Base-by-base conservation (phyloP, 2,888 invertebrate genomes). In the Mesorhabditis sp. region DNA sequence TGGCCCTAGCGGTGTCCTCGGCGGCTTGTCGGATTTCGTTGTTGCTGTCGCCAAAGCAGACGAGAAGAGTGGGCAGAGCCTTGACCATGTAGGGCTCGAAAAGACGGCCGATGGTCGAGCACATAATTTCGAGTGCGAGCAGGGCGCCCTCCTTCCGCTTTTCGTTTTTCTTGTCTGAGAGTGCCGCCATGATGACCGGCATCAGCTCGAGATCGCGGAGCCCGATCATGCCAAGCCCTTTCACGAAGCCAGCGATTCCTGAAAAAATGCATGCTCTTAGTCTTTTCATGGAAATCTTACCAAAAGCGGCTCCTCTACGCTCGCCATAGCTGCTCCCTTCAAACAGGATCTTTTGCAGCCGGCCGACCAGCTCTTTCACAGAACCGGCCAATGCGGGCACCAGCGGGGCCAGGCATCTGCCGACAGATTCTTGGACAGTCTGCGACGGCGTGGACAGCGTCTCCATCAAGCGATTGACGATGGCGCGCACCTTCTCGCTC, bases 81-180 rank as follows among this genome's bases (percentile, higher is more conserved):
- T 96, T 95, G 69, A 98, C 94, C 73, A 98, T 94, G 88, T 98
- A 98, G 0, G 98, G 98, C 88, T 98, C 98, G 88, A 98, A 98
- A 71, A 97, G 89, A 65, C 95, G 91, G 0, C 97, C 97, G 82
- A 98, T 90, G 90, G 93, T 93, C 77, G 70, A 70, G 70, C 80
- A 81, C n/a, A 85, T 73, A 91, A 95, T 94, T 89, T 97, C 97
- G 88, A 98, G 93, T 0, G 96, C 96, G 88, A 98, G 94, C 67
- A 98, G 88, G 0, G 96, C 95, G 67, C 94, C 92, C 91, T 85
- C 97, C 69, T 96, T 89, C 78, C 93, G 92, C 80, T 93, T 92
- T 83, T 92, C 93, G 86, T 94, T 94, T 87, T 96, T 96, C 87
- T 97, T 97, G 86, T 97, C 94, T 86, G 10, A 13, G 13, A 44